Base-by-base conservation (phyloP, 2,797 vertebrate genomes). In the Malurus splendens region DNA sequence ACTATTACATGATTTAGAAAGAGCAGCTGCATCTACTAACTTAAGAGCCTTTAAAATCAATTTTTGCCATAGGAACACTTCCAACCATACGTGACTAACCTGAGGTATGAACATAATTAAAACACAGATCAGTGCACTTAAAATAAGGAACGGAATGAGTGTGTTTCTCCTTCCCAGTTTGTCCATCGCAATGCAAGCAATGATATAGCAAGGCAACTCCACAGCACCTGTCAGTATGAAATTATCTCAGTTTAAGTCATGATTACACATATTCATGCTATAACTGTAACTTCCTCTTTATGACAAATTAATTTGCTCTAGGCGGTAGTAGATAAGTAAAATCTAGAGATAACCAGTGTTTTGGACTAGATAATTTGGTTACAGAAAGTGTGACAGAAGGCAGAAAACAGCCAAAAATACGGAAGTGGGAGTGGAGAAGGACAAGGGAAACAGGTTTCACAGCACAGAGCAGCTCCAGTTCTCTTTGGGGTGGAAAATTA, bases 161-260 rank as follows among this genome's bases (percentile, higher is more conserved):
- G 98, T 98, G 86, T 96, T 98, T 96, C 98, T 99, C 95, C 99
- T 98, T 81, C 99, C 99, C 44, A 99, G 90, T 73, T 94, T 97
- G 91, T 99, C 98, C 98, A 99, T 98, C 57, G 96, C 97, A 90
- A 97, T 84, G 94, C 98, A 98, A 89, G 97, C 97, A 90, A 99
- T 91, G 91, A 98, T 62, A 92, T 99, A 99, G 39, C 98, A 98
- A 54, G 98, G 98, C 74, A 99, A 84, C 95, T 99, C 99, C 96
- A 99, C 98, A 38, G 97, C 97, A 96, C 98, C 99, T 99, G 96
- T 75, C 87, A 93, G 80, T 71, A 87, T 96, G 94, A 73, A 88
- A 93, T 93, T 47, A 65, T 75, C 62, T 67, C 2, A 28, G n/a
- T 77, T 30, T 90, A 68, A 95, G 64, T 42, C 68, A 59, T 22